Evolutionary conservation across 2,888 invertebrate genomes (phyloP).

Genomic region (Lepidocyrtinus sp.): DNA sequence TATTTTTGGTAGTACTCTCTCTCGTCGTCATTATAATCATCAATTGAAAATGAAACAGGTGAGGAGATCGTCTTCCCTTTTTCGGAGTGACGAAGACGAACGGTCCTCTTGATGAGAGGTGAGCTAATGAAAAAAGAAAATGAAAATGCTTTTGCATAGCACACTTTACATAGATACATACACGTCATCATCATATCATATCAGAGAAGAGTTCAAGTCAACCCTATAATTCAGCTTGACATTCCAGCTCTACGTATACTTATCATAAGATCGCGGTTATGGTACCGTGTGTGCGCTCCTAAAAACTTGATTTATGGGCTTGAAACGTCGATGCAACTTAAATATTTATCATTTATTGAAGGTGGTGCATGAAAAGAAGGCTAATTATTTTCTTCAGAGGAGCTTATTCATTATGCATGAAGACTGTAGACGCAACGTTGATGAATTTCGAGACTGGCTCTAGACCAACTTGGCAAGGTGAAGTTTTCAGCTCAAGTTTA

Average conservation of each 20-base stretch:
- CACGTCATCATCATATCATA: not conserved
- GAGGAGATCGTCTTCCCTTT: constrained; percentile 50
- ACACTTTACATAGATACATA: not conserved
- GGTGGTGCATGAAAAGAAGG: not conserved
- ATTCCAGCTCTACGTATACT: not conserved
- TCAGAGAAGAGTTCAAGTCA: too few relatives aligned
- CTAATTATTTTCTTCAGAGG: not conserved
- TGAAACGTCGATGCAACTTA: not conserved
- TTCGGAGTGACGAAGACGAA: constrained; percentile 34
- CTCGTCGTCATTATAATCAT: not conserved
- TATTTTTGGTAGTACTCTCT: not conserved
- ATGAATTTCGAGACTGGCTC: too few relatives aligned
- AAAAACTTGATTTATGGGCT: not conserved
- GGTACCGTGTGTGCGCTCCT: not conserved
- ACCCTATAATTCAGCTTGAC: not conserved
- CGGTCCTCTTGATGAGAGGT: not conserved
- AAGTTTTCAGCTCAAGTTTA: too few relatives aligned
- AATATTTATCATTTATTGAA: not conserved
- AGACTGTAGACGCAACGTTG: too few relatives aligned
- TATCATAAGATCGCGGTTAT: not conserved
- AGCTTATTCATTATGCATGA: not conserved
- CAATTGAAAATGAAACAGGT: constrained; percentile 6
- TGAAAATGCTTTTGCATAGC: not conserved
- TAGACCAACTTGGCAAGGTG: too few relatives aligned
- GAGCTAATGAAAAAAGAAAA: not conserved